Conservation (phyloP, 2,888 invertebrate species). For the Deilephila elpenor region DNA sequence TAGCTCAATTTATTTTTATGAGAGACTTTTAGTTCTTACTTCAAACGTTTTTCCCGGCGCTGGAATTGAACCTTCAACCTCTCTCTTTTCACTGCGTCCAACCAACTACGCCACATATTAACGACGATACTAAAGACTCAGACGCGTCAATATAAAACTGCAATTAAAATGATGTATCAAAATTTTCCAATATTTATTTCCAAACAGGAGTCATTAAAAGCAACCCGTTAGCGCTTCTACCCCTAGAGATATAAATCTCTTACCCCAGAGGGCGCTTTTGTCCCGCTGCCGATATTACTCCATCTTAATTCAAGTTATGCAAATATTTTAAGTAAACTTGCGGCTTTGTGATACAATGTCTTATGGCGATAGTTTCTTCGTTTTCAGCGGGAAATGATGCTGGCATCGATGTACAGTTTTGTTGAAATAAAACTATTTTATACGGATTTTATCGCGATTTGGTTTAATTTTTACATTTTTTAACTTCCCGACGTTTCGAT, state of each 20-base stretch:
- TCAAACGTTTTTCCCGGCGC: too few species aligned
- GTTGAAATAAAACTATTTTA: too few species aligned
- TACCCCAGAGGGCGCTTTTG: conserved; percentile 16
- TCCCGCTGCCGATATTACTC: conserved; percentile 24
- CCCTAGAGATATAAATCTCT: conserved; percentile 30
- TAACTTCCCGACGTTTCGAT: too few species aligned
- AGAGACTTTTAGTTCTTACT: too few species aligned
- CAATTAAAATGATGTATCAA: neutral
- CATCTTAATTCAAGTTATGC: conserved; percentile 24
- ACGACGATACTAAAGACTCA: too few species aligned
- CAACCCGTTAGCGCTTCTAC: conserved; percentile 24
- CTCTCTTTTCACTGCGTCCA: too few species aligned
- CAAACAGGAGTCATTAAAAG: conserved; percentile 1
- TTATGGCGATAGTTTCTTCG: conserved; percentile 1
- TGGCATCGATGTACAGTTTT: neutral
- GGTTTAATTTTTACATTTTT: too few species aligned
- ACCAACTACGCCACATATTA: too few species aligned
- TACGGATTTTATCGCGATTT: too few species aligned
- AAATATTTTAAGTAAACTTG: conserved; percentile 22
- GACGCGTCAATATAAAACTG: too few species aligned
- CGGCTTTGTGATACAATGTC: conserved; percentile 13
- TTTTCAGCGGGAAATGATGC: neutral
- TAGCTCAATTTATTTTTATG: too few species aligned
- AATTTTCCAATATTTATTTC: conserved; percentile 2
- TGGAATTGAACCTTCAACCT: too few species aligned